Evolutionary conservation across 2,888 invertebrate genomes (phyloP).

Genomic region (Piscicola geometra): DNA sequence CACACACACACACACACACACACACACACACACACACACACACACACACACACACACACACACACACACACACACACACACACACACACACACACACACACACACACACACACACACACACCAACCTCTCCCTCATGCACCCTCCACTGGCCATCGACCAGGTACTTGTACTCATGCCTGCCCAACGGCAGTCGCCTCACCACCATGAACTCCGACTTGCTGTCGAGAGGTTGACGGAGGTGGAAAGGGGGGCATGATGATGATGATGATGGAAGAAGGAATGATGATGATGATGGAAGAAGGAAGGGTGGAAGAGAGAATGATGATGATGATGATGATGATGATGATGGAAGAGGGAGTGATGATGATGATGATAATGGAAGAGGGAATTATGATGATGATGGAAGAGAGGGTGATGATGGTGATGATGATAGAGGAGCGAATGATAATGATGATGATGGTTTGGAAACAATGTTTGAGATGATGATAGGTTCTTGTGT

Average conservation of each 20-base stretch:
- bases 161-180: conserved; percentile 31
- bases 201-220: conserved; percentile 33
- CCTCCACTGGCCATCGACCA: conserved; percentile 35
- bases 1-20: too few relatives aligned
- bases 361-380: background rate
- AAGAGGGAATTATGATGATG: background rate
- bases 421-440: too few relatives aligned
- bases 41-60: background rate
- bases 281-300: background rate
- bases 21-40: too few relatives aligned
- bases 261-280: background rate
- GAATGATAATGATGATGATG: too few relatives aligned
- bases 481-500: too few relatives aligned
- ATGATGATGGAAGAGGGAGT: background rate
- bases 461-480: too few relatives aligned
- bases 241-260: background rate
- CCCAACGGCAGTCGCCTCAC: conserved; percentile 28
- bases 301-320: background rate
- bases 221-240: background rate
- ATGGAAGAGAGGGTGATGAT: background rate
- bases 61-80: background rate
- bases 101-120: background rate
- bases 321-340: background rate
- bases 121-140: conserved; percentile 26
- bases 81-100: background rate